Base-by-base conservation (phyloP, 2,113 vertebrate species). In the Prietella phreatophila region DNA sequence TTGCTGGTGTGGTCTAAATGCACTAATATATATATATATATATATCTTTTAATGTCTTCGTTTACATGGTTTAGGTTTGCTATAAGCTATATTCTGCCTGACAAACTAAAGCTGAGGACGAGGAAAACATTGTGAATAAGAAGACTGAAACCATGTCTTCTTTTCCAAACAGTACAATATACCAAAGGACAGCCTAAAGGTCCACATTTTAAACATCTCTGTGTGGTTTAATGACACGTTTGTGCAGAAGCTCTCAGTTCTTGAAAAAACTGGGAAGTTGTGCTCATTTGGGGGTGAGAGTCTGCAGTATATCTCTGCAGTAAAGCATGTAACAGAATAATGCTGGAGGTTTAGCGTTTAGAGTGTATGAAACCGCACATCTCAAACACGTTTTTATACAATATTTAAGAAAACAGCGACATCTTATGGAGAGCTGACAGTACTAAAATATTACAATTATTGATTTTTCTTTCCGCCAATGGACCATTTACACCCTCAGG, bases 211-310 rank as follows among this genome's bases (percentile, higher is more conserved):
- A 89, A 97, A 96, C 89, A 42, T 98, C 47, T 99, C 97, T 0
- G 97, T 58, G n/a, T n/a, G 97, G 97, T 97, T 99, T 90, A 96
- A 97, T 2, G 96, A 97, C 90, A 96, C 93, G 1, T 97, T 99
- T 93, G 96, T 97, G 20, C 95, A 95, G 60, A 99, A 96, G 94
- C 89, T 67, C 60, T 67, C 65, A 30, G 65, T 67, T 67, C 13
- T 30, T 7, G 4, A 6, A 7, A 22, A 60, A 60, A 60, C 5
- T 60, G 4, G 58, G 19, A 60, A 60, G 58, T 9, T 61, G 63
- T 14, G 3, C 4, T 67, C 11, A 33, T 67, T 36, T 1, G 13
- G 0, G n/a, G 27, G 27, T 1, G 0, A 33, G 30, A 67, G 61
- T 65, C 63, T 65, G 27, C 2, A 63, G 61, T 8, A 67, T 33